These are phyloP conservation scores for Melinaea menophilus DNA, from an alignment of 2,888 invertebrate genomes.

Conservation along the genomic window DNA sequence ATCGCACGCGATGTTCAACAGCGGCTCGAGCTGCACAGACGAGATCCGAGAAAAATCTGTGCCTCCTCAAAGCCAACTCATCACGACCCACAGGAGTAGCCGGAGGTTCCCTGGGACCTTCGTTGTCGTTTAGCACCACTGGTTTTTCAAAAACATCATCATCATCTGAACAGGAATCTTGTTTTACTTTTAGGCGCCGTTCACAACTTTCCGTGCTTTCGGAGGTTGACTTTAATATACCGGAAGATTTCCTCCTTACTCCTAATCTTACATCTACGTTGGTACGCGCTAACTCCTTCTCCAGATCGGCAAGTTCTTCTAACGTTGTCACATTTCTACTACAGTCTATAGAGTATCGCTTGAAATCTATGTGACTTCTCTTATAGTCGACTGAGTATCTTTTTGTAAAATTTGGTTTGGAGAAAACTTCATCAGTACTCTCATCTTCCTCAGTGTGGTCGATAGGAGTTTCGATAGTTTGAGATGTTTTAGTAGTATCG, in stretches of 20 bases:
- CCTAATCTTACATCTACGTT: constrained; percentile 61
- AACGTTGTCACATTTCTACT: constrained; percentile 62
- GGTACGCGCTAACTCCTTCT: constrained; percentile 63
- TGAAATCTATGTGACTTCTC: constrained; percentile 61
- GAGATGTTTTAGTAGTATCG: neutral
- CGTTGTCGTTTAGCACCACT: constrained; percentile 55
- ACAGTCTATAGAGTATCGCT: constrained; percentile 67
- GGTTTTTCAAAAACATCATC: constrained; percentile 81
- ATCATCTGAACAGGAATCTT: constrained; percentile 59
- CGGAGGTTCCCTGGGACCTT: constrained; percentile 81
- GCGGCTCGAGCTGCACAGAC: constrained; percentile 85
- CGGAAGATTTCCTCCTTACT: constrained; percentile 63
- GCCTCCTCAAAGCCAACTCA: constrained; percentile 85
- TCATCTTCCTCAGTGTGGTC: constrained; percentile 42
- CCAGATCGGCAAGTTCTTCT: constrained; percentile 60
- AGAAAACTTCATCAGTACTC: constrained; percentile 46
- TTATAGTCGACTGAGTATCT: constrained; percentile 69
- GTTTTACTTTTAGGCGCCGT: constrained; percentile 41
- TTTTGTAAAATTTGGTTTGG: constrained; percentile 54
- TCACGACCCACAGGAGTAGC: constrained; percentile 88
- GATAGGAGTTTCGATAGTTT: constrained; percentile 13
- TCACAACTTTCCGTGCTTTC: constrained; percentile 57
- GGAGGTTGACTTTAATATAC: constrained; percentile 67
- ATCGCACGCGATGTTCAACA: constrained; percentile 85
- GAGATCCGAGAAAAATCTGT: constrained; percentile 87